A percentile compares a stretch with the other conserved stretches of the same genome.
These are phyloP conservation scores for Microplitis mediator DNA, from an alignment of 1,140 invertebrate species.

Conservation along the genomic window DNA sequence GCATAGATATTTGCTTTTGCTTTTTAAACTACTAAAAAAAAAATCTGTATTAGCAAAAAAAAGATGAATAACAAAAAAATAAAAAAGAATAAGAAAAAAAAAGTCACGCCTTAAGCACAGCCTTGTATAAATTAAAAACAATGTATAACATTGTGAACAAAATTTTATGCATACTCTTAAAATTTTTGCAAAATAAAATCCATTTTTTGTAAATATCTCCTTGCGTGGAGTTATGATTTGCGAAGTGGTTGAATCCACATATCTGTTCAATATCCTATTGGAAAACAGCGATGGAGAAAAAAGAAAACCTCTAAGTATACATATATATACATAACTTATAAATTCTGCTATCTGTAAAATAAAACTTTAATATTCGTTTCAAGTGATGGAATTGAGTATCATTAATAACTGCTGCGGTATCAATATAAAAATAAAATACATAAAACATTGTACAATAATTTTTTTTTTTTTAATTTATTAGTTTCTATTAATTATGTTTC, in stretches of 20 bases:
- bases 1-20: constrained; percentile 38
- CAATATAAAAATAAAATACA: constrained; percentile 46
- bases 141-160: neutral
- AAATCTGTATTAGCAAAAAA: neutral
- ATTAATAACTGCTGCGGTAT: constrained; percentile 21
- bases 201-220: constrained; percentile 26
- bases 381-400: neutral
- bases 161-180: neutral
- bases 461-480: neutral
- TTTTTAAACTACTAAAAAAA: neutral
- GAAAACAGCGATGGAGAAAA: neutral
- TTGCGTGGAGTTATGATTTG: constrained; percentile 19
- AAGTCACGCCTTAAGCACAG: neutral
- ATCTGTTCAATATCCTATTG: constrained; percentile 16
- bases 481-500: constrained; percentile 20
- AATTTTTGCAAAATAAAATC: neutral
- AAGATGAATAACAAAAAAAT: neutral
- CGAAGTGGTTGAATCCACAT: constrained; percentile 29
- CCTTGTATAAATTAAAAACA: neutral
- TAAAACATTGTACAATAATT: constrained; percentile 33
- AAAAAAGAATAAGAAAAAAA: neutral
- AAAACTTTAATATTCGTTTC: too few relatives aligned
- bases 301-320: neutral
- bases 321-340: neutral
- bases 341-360: neutral